phyloP scores from a whole-genome alignment of 2,113 vertebrate genomes.

The Brachirus orientalis region DNA sequence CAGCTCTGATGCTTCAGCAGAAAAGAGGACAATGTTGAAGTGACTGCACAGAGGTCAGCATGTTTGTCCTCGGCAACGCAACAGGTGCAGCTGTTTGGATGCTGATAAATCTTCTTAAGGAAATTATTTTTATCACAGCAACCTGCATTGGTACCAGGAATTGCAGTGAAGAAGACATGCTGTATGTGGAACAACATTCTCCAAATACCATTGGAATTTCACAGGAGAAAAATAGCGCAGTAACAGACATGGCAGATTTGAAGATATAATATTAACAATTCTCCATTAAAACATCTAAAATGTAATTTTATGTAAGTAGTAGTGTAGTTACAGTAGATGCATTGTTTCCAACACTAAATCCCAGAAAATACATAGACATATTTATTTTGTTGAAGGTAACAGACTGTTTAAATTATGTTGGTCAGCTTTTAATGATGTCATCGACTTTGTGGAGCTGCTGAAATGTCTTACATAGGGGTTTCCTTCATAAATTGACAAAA shows the following conservation, averaged over 20 bases:
- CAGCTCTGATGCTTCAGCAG: constrained; percentile 9
- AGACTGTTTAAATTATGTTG: too few relatives aligned
- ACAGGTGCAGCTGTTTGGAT: constrained; percentile 35
- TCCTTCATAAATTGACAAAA: too few relatives aligned
- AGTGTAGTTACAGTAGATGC: too few relatives aligned
- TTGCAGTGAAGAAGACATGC: neutral
- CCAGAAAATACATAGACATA: too few relatives aligned
- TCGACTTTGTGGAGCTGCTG: too few relatives aligned
- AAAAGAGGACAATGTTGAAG: neutral
- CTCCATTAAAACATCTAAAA: too few relatives aligned
- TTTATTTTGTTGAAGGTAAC: too few relatives aligned
- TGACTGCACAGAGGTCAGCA: constrained; percentile 7
- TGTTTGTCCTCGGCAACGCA: neutral
- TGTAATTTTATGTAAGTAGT: too few relatives aligned
- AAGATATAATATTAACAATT: too few relatives aligned
- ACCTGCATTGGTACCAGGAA: neutral
- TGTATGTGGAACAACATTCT: neutral
- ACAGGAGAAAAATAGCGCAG: neutral
- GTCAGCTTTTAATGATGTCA: too few relatives aligned
- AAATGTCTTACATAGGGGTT: too few relatives aligned
- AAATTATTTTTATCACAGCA: constrained; percentile 5
- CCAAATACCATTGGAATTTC: neutral
- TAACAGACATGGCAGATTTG: neutral
- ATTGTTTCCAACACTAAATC: too few relatives aligned
- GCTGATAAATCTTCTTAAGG: neutral